These are phyloP conservation scores for Syndactyla subalaris DNA, from an alignment of 2,797 vertebrate species.

Conservation along the genomic window DNA sequence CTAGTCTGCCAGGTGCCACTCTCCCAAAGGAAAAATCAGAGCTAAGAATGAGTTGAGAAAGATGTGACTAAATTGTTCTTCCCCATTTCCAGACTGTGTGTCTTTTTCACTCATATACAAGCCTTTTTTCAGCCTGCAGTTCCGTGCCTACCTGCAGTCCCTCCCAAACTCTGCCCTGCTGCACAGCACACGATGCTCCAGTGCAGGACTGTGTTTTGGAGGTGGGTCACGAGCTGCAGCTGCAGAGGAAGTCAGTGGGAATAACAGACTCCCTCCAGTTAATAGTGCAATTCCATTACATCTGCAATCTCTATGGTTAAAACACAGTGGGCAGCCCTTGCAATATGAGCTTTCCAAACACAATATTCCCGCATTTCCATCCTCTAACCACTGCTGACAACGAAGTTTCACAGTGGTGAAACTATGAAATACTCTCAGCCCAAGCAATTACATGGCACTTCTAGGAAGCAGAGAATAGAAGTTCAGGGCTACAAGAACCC, in stretches of 20 bases:
- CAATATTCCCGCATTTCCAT: background rate
- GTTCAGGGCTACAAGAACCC: background rate
- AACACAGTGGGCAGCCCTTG: background rate
- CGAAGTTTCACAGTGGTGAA: background rate
- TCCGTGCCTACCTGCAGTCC: background rate
- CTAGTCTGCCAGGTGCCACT: constrained; percentile 56
- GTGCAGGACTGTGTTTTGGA: fast-evolving
- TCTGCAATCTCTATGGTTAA: background rate
- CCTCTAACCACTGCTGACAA: background rate
- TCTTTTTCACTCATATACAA: background rate
- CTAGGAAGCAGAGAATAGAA: background rate
- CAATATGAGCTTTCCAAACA: background rate
- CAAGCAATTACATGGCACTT: background rate
- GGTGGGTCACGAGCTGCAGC: background rate
- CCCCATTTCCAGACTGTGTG: background rate
- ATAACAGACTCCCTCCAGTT: background rate
- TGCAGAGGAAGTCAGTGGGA: background rate
- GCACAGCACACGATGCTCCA: background rate
- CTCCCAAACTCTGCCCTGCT: background rate
- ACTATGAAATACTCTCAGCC: background rate
- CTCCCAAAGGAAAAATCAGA: constrained; percentile 48
- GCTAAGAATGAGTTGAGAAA: background rate
- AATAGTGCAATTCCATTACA: background rate
- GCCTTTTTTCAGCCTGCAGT: background rate
- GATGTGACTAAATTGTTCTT: background rate